Evolutionary conservation across 2,888 invertebrate genomes (phyloP), one percentile per base, ranked within the genome.

Genomic region (Cloeon dipterum): DNA sequence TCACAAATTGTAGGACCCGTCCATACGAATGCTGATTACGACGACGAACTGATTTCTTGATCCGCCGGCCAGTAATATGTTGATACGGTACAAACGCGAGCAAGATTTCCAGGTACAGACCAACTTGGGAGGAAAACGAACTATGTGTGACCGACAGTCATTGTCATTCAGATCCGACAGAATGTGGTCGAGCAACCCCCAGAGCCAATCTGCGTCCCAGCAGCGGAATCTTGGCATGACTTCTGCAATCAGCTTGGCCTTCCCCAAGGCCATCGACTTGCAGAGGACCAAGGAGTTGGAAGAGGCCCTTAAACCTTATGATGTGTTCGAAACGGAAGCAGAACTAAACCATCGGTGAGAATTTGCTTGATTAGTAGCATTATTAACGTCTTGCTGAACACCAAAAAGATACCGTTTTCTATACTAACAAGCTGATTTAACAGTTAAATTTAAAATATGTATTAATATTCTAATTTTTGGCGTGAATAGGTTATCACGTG

Each of bases 181-280:
- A n/a, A n/a, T n/a, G 26, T 26, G 26, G 16, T n/a, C n/a, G n/a
- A n/a, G n/a, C n/a, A 33, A 14, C 20, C 14, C 13, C 10, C 34
- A 25, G 11, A 33, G 34, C 11, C 23, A 34, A 26, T 19, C 32
- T 20, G 19, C 32, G 32, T 34, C 32, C 25, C 40, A 39, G 18
- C 40, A 40, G 16, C 66, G 66, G 47, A 75, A 75, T 5, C 51
- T 81, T 51, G 93, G 93, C 39, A 86, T 94, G 74, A 93, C 93
- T 5, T 86, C 89, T 17, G 89, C 93, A 40, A 89, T 94, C 44
- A 89, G 85, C 46, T 65, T 76, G 52, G 86, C 88, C 42, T 71
- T 69, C 41, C 86, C 86, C 11, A 82, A 79, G 55, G 72, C 72
- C 14, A 62, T 70, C 41, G 88, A 89, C 56, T 56, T 75, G 36